Evolutionary conservation across 2,113 vertebrate genomes (phyloP).

Genomic region (Halcyon malimbica): DNA sequence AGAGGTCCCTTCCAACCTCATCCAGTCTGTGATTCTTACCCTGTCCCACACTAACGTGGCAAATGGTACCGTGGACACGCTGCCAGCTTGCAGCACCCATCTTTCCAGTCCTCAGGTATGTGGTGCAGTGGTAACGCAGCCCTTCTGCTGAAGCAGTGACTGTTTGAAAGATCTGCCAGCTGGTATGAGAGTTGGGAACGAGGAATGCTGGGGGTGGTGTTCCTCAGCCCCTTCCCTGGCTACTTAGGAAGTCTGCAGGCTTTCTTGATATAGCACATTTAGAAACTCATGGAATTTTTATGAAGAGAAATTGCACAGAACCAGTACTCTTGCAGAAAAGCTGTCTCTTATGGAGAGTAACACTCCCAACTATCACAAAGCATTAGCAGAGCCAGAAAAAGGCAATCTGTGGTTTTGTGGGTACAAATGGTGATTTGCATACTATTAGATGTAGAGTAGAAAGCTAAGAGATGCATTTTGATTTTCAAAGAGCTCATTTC

Average conservation of each 20-base stretch:
- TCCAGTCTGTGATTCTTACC: no score
- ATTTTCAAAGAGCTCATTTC: background rate
- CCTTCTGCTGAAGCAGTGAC: background rate
- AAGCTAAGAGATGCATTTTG: background rate
- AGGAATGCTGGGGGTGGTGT: background rate
- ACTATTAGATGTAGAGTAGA: background rate
- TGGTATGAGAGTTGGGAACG: background rate
- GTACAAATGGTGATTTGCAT: background rate
- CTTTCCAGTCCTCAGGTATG: background rate
- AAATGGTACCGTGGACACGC: background rate
- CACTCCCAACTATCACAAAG: background rate
- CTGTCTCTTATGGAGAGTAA: background rate
- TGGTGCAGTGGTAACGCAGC: background rate
- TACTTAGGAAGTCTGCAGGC: background rate
- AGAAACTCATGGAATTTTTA: background rate
- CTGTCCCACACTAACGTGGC: background rate
- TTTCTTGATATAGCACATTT: background rate
- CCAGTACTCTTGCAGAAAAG: background rate
- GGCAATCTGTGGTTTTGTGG: background rate
- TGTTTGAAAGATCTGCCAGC: background rate
- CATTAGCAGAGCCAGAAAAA: background rate
- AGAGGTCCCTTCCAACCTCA: background rate
- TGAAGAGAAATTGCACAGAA: background rate
- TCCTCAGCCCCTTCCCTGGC: background rate
- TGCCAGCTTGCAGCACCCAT: background rate